phyloP scores from a whole-genome alignment of 2,888 invertebrate species.

The Strigamia maritima region DNA sequence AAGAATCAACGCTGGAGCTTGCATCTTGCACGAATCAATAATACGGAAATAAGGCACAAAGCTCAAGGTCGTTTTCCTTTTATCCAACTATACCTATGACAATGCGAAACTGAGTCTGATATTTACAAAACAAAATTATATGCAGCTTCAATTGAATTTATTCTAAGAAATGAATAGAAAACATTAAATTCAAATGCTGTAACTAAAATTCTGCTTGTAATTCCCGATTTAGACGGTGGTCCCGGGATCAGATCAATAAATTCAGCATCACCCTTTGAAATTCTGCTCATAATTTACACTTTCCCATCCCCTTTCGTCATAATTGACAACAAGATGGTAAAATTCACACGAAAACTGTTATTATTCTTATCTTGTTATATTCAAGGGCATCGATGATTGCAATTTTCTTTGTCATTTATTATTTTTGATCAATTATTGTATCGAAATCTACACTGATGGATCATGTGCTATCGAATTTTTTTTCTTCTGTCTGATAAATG shows the following conservation, averaged over 20 bases:
- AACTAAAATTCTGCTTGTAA: neutral
- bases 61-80: slow-evolving; percentile 6
- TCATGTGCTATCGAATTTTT: neutral
- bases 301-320: neutral
- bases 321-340: neutral
- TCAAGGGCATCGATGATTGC: neutral
- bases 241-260: slow-evolving; percentile 12
- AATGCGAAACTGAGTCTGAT: too few relatives aligned
- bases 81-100: neutral
- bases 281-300: neutral
- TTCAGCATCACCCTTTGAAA: neutral
- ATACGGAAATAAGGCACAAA: slow-evolving; percentile 22
- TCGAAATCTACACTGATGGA: neutral
- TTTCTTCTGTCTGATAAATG: too few relatives aligned
- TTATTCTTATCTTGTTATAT: neutral
- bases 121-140: too few relatives aligned
- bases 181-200: neutral
- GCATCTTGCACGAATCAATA: slow-evolving; percentile 17
- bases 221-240: slow-evolving; percentile 19
- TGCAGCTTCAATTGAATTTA: neutral
- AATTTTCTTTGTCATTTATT: neutral
- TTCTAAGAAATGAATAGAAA: neutral
- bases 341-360: neutral
- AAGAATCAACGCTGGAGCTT: neutral
- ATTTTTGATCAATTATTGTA: neutral